Evolutionary conservation across 1,140 invertebrate genomes (phyloP).

Genomic region (Elymnias hypermnestra): DNA sequence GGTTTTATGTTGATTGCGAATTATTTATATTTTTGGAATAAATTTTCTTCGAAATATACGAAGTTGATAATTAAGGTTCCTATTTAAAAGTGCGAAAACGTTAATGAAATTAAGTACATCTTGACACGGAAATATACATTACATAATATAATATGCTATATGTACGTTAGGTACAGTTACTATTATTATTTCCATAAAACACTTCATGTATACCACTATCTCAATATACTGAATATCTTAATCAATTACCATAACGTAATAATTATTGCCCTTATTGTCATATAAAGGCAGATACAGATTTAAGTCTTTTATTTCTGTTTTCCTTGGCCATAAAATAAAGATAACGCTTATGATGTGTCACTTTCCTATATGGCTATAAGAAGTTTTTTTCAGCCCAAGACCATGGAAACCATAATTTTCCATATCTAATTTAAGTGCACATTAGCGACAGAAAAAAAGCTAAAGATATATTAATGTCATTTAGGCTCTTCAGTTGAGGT

Average conservation of each 20-base stretch:
- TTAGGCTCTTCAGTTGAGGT: no score
- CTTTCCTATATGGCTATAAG: no score
- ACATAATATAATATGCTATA: background rate
- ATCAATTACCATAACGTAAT: background rate
- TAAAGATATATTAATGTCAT: no score
- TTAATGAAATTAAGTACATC: background rate
- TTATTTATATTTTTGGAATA: constrained; percentile 74
- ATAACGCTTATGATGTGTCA: no score
- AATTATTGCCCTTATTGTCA: constrained; percentile 5
- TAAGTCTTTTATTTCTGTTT: constrained; percentile 5
- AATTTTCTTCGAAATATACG: constrained; percentile 66
- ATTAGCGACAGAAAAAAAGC: no score
- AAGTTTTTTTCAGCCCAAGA: no score
- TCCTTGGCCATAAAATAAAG: background rate
- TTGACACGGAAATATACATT: background rate
- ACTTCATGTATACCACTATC: constrained; percentile 3
- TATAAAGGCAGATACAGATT: constrained; percentile 1
- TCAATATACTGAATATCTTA: constrained; percentile 1
- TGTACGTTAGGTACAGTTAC: constrained; percentile 1
- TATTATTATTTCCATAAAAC: background rate
- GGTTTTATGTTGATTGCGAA: constrained; percentile 71
- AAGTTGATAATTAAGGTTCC: constrained; percentile 71
- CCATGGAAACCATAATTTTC: no score
- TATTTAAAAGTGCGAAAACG: constrained; percentile 29
- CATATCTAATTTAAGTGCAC: no score